Evolutionary conservation across 2,113 vertebrate genomes (phyloP), one percentile per base, ranked within the genome.

Genomic region (Osmerus eperlanus): DNA sequence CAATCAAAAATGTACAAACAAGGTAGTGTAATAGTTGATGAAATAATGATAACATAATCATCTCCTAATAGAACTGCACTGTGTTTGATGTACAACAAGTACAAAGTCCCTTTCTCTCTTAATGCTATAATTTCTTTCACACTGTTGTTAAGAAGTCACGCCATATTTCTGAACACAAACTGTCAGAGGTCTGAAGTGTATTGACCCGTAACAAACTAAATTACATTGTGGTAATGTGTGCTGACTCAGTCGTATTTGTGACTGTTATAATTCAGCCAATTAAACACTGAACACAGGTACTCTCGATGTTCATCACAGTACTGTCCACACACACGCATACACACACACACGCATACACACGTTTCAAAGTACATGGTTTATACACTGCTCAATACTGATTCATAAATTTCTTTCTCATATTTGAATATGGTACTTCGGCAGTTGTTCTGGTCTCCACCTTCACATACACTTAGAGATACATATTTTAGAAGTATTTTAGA

Each of bases 11-110:
- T 91, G 0, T 90, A 86, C 87, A 85, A 91, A 90, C 89, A 87
- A 87, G 89, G 86, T 77, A 71, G 86, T 84, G 78, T 90, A 91
- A 92, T 90, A 90, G 86, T 75, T 86, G 87, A 85, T 86, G 87
- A 87, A 88, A 87, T 88, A 88, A 85, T 86, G 85, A 90, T 87
- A 89, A 88, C 64, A 85, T 83, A 82, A 88, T 83, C 41, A 25
- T 78, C 83, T 81, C 88, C 74, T 86, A 85, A 89, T 83, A 82
- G 85, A 80, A 75, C 67, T 79, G 71, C 78, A 70, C 70, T 83
- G 78, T 52, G 74, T 73, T 52, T 3, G 65, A 62, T 65, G 32
- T 65, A 21, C 21, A 3, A 9, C 28, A 47, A 47, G 41, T 21
- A 75, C 71, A 68, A 23, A 5, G 67, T 56, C 9, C 6, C 23